phyloP scores from a whole-genome alignment of 2,888 invertebrate genomes.

The Lochmaea capreae region DNA sequence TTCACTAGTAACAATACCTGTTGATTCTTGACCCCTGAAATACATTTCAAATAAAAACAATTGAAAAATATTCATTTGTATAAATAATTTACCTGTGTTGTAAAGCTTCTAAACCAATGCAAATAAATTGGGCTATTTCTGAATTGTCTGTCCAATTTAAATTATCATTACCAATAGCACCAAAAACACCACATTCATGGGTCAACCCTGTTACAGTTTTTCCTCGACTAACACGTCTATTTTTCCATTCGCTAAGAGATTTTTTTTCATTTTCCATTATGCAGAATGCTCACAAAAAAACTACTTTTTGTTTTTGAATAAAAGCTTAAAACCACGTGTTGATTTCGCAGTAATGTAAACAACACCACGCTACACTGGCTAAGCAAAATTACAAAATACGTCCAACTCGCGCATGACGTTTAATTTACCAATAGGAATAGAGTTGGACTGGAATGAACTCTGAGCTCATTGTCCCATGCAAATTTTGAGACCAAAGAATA shows the following conservation, averaged over 20 bases:
- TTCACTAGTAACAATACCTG: constrained; percentile 94
- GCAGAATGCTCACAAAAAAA: background rate
- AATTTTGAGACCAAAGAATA: no score
- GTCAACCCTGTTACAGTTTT: constrained; percentile 67
- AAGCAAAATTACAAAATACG: no score
- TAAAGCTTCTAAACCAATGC: constrained; percentile 89
- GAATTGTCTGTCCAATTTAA: constrained; percentile 58
- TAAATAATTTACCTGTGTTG: constrained; percentile 80
- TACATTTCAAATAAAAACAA: background rate
- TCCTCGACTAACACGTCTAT: constrained; percentile 43
- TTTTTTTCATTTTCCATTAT: constrained; percentile 31
- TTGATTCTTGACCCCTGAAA: constrained; percentile 95
- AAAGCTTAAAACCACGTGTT: constrained; percentile 29
- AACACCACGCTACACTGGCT: background rate
- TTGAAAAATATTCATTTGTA: background rate
- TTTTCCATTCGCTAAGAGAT: constrained; percentile 36
- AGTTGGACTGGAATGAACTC: no score
- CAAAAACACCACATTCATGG: constrained; percentile 95
- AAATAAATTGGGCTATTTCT: constrained; percentile 91
- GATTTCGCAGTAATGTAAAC: constrained; percentile 1
- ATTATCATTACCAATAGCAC: constrained; percentile 80
- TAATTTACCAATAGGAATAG: background rate
- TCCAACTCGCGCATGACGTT: background rate
- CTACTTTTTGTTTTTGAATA: constrained; percentile 7
- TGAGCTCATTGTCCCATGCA: no score